Evolutionary conservation across 2,888 invertebrate genomes (phyloP), one percentile per base, ranked within the genome.

Genomic region (Leucozona laternaria): DNA sequence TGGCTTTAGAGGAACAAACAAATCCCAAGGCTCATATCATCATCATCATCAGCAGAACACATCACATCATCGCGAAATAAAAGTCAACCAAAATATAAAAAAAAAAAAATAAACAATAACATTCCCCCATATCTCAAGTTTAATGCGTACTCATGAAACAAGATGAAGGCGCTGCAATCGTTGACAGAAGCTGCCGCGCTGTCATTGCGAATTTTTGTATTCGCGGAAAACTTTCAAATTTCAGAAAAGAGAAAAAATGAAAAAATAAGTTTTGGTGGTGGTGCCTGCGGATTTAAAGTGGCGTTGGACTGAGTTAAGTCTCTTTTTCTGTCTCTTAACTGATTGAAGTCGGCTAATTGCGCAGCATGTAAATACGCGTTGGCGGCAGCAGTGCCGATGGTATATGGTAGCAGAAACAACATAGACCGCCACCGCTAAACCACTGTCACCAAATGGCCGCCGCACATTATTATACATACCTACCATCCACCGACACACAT

Each of bases 281-380:
- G 45, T 45, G 45, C 45, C 17, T 45, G 45, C 17, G 45, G 45
- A 17, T 43, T 43, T n/a, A 43, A 70, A 45, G 45, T 17, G 45
- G 17, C 17, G 17, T 45, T 40, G 37, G 50, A 50, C 45, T 57
- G 64, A 57, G 55, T 57, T 53, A 45, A 58, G 11, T 62, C 5
- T 55, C 4, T 43, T 62, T 53, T 28, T 43, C 34, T 53, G 43
- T 70, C 40, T 76, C 86, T 86, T 79, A 86, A 79, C 82, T 86
- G 71, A 71, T 71, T 71, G 71, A 71, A 71, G 28, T 71, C 71
- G 57, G 57, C 71, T 68, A 68, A 68, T 71, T 82, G 81, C 85
- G 73, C 85, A 76, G 82, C 57, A 82, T 82, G 82, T 81, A 82
- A 82, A 86, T 86, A 82, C 50, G 85, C 85, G 85, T 81, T 86